These are phyloP conservation scores for Rhombomys opimus DNA, from an alignment of 2,113 vertebrate genomes.

Conservation along the genomic window DNA sequence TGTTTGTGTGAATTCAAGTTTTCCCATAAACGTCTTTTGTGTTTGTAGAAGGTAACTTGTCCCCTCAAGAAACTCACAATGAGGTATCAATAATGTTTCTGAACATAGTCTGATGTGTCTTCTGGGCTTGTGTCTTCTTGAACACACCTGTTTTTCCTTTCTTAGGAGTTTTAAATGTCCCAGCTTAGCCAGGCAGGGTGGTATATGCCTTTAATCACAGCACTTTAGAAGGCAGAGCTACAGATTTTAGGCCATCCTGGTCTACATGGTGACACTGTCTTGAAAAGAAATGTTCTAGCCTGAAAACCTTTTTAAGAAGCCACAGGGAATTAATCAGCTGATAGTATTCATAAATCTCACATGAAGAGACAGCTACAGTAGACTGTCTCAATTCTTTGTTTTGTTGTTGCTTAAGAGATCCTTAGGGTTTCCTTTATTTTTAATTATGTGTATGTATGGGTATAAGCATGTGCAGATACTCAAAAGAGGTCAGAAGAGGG, in stretches of 20 bases:
- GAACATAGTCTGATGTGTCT: not conserved
- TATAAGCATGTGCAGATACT: not conserved
- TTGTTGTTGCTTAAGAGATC: not conserved
- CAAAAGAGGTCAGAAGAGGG: not conserved
- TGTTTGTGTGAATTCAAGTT: slow-evolving; percentile 26
- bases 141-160: not conserved
- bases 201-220: not conserved
- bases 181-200: not conserved
- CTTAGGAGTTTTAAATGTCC: not conserved
- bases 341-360: not conserved
- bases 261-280: not conserved
- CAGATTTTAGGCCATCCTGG: not conserved
- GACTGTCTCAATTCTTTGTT: not conserved
- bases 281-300: not conserved
- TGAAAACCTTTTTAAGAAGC: not conserved
- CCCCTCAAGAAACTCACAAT: not conserved
- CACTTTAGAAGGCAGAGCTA: not conserved
- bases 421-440: not conserved
- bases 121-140: not conserved
- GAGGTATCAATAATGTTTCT: not conserved
- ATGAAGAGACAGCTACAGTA: slow-evolving; percentile 5
- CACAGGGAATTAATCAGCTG: not conserved
- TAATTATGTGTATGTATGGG: not conserved
- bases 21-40: not conserved
- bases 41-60: not conserved